Base-by-base conservation (phyloP, 2,113 vertebrate species). In the Syrmaticus mikado region DNA sequence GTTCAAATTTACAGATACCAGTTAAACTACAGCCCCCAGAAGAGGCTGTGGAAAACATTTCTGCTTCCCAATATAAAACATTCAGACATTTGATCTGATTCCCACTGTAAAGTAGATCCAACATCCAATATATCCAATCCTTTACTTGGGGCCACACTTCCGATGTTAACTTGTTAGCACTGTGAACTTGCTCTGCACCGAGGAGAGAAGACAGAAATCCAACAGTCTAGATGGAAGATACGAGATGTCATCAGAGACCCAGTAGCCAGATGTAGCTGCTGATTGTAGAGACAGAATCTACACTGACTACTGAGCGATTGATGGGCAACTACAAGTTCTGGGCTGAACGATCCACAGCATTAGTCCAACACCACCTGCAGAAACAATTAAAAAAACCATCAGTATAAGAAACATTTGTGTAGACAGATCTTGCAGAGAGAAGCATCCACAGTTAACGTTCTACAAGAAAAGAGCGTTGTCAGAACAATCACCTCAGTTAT, bases 211-310 rank as follows among this genome's bases (percentile, higher is more conserved):
- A 97, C 92, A 94, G 95, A 97, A 93, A 91, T 96, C 85, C 89
- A 91, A 93, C 91, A 48, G 76, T 89, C 95, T 62, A 82, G 93
- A 95, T 13, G 95, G 98, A 97, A 97, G 98, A 89, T 85, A 94
- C 28, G 97, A 97, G 96, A 98, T 98, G 98, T 97, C 97, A 98
- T 98, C 98, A 97, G 99, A 99, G 99, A 99, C 99, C 99, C 99
- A 99, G 99, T 99, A 99, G 99, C 99, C 99, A 99, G 99, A 99
- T 99, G 99, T 99, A 99, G 99, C 99, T 99, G 98, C 99, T 99
- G 99, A 99, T 98, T 98, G 96, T 94, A 96, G 98, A 94, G 93
- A 99, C 99, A 99, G 99, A 98, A 99, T 99, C 99, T 99, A 99
- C 99, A 99, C 99, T 99, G 99, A 98, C 98, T 99, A 99, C 99